phyloP scores from a whole-genome alignment of 37 sponge, comb jelly and placozoan species.

The Tethya wilhelma region DNA sequence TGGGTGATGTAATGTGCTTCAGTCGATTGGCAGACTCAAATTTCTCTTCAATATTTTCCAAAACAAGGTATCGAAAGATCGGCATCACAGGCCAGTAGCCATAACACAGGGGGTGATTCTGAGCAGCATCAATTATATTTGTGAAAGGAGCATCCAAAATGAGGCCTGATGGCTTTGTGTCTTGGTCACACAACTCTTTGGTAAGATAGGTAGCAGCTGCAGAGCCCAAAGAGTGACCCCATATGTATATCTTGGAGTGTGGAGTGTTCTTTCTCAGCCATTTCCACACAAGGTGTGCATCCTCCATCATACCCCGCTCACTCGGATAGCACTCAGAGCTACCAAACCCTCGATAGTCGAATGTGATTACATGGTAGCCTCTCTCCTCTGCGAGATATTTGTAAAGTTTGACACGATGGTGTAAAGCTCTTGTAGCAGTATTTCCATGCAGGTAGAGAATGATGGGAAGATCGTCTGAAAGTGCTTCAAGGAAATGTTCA shows the following conservation, averaged over 20 bases:
- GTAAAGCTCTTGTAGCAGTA: constrained; percentile 65
- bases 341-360: constrained; percentile 92
- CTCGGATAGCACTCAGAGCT: constrained; percentile 75
- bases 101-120: constrained; percentile 51
- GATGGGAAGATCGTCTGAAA: constrained; percentile 71
- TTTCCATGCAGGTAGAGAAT: constrained; percentile 82
- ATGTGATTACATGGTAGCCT: constrained; percentile 81
- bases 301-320: constrained; percentile 82
- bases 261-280: constrained; percentile 68
- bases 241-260: constrained; percentile 61
- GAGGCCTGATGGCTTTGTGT: constrained; percentile 41
- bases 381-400: constrained; percentile 45
- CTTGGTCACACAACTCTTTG: background rate
- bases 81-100: constrained; percentile 61
- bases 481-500: constrained; percentile 3
- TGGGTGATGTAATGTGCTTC: constrained; percentile 44
- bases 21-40: constrained; percentile 53
- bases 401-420: constrained; percentile 79
- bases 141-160: constrained; percentile 86
- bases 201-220: constrained; percentile 76
- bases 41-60: constrained; percentile 51
- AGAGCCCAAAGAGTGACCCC: constrained; percentile 93
- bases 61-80: constrained; percentile 27
- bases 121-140: constrained; percentile 63
- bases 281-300: constrained; percentile 65